Evolutionary conservation across 2,113 vertebrate genomes (phyloP).

Genomic region (Embiotoca jacksoni): DNA sequence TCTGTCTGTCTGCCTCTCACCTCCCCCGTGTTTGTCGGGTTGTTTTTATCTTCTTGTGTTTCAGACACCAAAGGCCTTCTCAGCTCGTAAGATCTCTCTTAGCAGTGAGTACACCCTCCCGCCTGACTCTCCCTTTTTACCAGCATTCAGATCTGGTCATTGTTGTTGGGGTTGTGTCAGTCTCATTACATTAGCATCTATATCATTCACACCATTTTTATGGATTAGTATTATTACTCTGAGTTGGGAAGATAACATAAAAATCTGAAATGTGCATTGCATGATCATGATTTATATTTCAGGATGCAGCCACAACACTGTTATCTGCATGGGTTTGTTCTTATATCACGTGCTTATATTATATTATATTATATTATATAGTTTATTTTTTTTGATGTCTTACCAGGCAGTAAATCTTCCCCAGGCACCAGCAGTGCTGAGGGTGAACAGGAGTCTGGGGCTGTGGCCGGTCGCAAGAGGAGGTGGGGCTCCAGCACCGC

Average conservation of each 20-base stretch:
- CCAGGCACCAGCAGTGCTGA: constrained; percentile 71
- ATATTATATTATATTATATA: background rate
- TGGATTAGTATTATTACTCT: too few species aligned
- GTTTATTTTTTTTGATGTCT: background rate
- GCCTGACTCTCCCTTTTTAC: background rate
- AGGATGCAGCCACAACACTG: background rate
- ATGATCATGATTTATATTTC: background rate
- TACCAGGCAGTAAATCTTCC: constrained; percentile 80
- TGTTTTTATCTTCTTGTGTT: constrained; percentile 75
- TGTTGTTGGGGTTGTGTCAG: background rate
- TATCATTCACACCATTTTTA: too few species aligned
- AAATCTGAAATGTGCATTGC: background rate
- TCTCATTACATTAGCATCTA: too few species aligned
- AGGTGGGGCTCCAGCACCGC: constrained; percentile 93
- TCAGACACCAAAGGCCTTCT: constrained; percentile 82
- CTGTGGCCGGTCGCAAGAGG: constrained; percentile 86
- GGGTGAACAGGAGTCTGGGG: constrained; percentile 83
- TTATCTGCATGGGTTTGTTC: background rate
- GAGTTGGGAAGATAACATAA: background rate
- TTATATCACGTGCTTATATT: background rate
- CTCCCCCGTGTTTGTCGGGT: constrained; percentile 56
- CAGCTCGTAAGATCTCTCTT: constrained; percentile 83
- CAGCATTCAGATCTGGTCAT: background rate
- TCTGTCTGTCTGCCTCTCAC: constrained; percentile 58
- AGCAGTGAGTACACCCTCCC: constrained; percentile 76